These are phyloP conservation scores for Ceratothoa steindachneri DNA, from an alignment of 2,888 invertebrate genomes.

Conservation along the genomic window DNA sequence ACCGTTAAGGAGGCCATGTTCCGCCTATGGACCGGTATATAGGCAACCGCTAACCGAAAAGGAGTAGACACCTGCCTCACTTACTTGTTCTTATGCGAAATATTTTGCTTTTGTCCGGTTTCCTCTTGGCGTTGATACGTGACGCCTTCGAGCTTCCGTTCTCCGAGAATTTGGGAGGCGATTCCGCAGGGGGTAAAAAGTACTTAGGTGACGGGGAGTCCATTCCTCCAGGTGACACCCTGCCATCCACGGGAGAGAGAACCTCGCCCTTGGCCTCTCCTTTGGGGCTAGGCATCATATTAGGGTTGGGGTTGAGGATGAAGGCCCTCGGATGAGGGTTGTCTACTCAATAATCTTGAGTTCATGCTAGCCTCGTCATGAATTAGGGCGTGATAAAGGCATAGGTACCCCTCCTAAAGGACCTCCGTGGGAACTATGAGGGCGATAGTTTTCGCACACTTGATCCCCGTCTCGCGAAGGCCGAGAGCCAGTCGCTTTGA, in stretches of 20 bases:
- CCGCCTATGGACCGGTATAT: no score
- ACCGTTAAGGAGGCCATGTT: no score
- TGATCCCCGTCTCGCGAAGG: not conserved
- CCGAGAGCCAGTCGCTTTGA: not conserved
- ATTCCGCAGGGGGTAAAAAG: not conserved
- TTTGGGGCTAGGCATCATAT: not conserved
- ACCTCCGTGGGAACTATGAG: no score
- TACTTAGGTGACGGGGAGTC: not conserved
- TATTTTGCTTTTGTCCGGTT: slow-evolving; percentile 46
- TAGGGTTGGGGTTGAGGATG: not conserved
- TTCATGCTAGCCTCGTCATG: not conserved
- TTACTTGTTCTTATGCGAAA: slow-evolving; percentile 44
- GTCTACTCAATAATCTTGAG: not conserved
- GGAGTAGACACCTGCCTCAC: no score
- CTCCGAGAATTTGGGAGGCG: not conserved
- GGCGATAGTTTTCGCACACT: no score
- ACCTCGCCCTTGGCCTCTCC: no score
- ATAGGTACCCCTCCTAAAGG: no score
- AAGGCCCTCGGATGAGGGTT: no score
- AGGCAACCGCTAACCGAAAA: no score
- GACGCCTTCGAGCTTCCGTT: not conserved
- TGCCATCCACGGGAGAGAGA: not conserved
- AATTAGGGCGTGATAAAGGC: not conserved
- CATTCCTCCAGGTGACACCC: not conserved
- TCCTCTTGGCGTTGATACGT: slow-evolving; percentile 42